These are phyloP conservation scores for Acleris emargana DNA, from an alignment of 2,888 invertebrate species.

Conservation along the genomic window DNA sequence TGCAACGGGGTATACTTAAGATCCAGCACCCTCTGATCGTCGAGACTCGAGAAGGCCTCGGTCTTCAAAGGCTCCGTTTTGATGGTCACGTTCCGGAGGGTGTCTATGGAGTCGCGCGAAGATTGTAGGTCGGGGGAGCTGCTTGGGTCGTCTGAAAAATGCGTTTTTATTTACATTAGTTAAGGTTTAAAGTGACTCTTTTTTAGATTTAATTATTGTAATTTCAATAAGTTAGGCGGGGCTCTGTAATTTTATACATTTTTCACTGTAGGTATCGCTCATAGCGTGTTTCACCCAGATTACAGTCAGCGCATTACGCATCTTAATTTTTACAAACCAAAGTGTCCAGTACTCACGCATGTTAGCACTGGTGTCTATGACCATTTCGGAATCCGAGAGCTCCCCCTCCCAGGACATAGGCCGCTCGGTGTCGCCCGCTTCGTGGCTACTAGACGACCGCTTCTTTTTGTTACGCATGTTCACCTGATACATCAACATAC, in stretches of 20 bases:
- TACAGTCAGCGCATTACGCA: too few relatives aligned
- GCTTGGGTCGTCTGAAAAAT: conserved; percentile 71
- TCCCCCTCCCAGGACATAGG: conserved; percentile 99
- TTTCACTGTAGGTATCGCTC: too few relatives aligned
- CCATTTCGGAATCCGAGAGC: conserved; percentile 92
- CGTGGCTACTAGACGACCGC: conserved; percentile 77
- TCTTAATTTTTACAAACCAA: too few relatives aligned
- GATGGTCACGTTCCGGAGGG: conserved; percentile 74
- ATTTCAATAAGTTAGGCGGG: too few relatives aligned
- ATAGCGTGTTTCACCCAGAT: too few relatives aligned
- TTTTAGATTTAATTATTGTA: too few relatives aligned
- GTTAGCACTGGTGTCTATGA: conserved; percentile 73
- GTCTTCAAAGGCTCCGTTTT: conserved; percentile 71
- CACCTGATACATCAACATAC: conserved; percentile 65
- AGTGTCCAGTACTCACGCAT: conserved; percentile 57
- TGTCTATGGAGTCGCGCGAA: conserved; percentile 76
- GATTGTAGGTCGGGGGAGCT: conserved; percentile 75
- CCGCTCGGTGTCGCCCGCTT: conserved; percentile 76
- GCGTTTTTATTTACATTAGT: neutral
- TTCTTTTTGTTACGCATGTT: conserved; percentile 87
- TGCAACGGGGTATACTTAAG: conserved; percentile 74
- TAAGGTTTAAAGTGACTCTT: too few relatives aligned
- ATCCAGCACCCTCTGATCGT: conserved; percentile 72
- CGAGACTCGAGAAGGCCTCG: conserved; percentile 67
- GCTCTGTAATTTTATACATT: too few relatives aligned